phyloP scores from a whole-genome alignment of 2,113 vertebrate genomes.

The Symphodus melops region DNA sequence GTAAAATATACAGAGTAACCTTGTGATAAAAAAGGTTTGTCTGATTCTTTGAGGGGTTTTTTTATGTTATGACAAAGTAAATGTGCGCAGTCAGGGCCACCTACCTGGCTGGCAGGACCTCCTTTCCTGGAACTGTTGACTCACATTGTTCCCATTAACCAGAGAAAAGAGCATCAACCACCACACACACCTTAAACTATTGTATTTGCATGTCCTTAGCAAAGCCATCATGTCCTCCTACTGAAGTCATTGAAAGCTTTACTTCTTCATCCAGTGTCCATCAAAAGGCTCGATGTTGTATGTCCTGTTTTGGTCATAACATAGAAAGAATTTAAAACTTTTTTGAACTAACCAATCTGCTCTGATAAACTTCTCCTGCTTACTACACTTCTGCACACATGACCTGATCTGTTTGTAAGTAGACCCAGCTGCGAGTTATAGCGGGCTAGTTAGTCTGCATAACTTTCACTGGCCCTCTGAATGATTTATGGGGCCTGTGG shows the following conservation, averaged over 20 bases:
- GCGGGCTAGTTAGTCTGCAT: slow-evolving; percentile 47
- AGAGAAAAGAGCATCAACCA: slow-evolving; percentile 46
- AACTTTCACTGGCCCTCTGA: slow-evolving; percentile 73
- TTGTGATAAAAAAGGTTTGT: background rate
- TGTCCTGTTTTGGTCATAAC: slow-evolving; percentile 11
- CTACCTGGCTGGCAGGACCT: slow-evolving; percentile 78
- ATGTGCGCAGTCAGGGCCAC: background rate
- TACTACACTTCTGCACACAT: background rate
- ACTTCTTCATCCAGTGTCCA: slow-evolving; percentile 14
- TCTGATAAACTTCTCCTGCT: slow-evolving; percentile 11
- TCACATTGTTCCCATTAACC: slow-evolving; percentile 49
- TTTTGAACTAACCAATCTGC: background rate
- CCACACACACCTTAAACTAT: slow-evolving; percentile 31
- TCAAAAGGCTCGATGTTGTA: background rate
- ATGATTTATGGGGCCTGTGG: slow-evolving; percentile 78
- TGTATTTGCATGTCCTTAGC: slow-evolving; percentile 9
- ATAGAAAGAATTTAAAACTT: background rate
- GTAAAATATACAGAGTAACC: background rate
- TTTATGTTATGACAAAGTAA: background rate
- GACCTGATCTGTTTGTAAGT: background rate
- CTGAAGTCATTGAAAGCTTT: background rate
- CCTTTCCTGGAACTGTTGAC: slow-evolving; percentile 36
- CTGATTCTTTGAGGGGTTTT: background rate
- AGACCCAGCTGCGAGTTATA: slow-evolving; percentile 17
- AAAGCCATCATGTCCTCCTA: slow-evolving; percentile 19